Evolutionary conservation across 2,113 vertebrate genomes (phyloP), one percentile per base, ranked within the genome.

Genomic region (Heloderma charlesbogerti): DNA sequence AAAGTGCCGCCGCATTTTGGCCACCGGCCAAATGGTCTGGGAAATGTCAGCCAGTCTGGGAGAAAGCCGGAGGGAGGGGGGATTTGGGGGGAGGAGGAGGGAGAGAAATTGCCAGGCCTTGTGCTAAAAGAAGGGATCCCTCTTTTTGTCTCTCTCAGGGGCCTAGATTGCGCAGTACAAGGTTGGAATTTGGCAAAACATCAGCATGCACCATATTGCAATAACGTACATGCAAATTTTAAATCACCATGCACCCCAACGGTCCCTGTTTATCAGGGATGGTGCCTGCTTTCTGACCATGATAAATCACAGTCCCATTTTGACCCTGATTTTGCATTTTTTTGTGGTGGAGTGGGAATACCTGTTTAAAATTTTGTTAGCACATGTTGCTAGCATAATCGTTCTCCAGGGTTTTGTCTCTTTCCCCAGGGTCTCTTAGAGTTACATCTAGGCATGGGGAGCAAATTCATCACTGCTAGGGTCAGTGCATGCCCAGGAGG

Each of bases 1-100:
- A 94, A 94, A 94, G 95, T 90, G 82, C 88, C 94, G 91, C 94
- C 93, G 31, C 27, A 15, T 16, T 93, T 86, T 86, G 94, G 94
- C 93, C 92, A 91, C 90, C 90, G 88, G 94, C 93, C 74, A 0
- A 94, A 92, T 91, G 96, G 92, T 75, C 88, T 88, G 71, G 91
- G 85, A 93, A 91, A 88, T 51, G 81, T 85, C 69, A 71, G 91
- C 71, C 40, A 25, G 72, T 90, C 20, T 79, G 37, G 79, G 54
- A 75, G n/a, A 45, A 51, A 31, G 78, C 67, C 5, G 67, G 25
- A 69, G 2, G 10, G 31, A 63, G 25, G 66, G 9, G 9, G 27
- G 3, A 29, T 69, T 8, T 6, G 27, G 3, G 31, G 27, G 3
- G 69, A 8, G 10, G 29, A 10, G 69, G 13, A n/a, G 3, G n/a